phyloP scores from a whole-genome alignment of 2,113 vertebrate species.

The Regulus satrapa region DNA sequence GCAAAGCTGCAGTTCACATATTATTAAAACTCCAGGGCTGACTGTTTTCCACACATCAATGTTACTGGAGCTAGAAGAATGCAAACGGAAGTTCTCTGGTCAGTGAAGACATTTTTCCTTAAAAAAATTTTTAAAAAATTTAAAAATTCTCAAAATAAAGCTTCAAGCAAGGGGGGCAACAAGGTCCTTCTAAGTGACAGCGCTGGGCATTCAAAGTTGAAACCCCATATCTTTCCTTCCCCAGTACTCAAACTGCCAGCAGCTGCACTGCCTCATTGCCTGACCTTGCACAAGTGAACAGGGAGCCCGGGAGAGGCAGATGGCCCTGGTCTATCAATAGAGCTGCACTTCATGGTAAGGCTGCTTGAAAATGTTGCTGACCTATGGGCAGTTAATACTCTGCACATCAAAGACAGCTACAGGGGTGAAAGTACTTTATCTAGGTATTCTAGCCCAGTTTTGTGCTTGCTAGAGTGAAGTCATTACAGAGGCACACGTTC shows the following conservation, averaged over 20 bases:
- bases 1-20: background rate
- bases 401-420: background rate
- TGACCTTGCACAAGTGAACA: background rate
- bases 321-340: background rate
- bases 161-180: background rate
- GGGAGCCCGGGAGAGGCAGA: background rate
- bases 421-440: background rate
- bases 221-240: background rate
- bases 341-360: background rate
- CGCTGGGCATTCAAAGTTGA: background rate
- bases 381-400: background rate
- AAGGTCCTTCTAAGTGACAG: background rate
- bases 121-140: too few relatives aligned
- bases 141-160: too few relatives aligned
- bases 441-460: background rate
- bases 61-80: background rate
- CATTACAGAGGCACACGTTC: background rate
- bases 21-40: constrained; percentile 10
- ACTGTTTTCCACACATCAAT: background rate
- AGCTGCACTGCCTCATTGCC: background rate
- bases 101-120: background rate
- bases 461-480: background rate
- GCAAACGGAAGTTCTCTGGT: background rate
- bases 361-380: background rate
- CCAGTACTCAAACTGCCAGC: background rate